Evolutionary conservation across 2,797 vertebrate species (phyloP).

Genomic region (Sebastes itinus): DNA sequence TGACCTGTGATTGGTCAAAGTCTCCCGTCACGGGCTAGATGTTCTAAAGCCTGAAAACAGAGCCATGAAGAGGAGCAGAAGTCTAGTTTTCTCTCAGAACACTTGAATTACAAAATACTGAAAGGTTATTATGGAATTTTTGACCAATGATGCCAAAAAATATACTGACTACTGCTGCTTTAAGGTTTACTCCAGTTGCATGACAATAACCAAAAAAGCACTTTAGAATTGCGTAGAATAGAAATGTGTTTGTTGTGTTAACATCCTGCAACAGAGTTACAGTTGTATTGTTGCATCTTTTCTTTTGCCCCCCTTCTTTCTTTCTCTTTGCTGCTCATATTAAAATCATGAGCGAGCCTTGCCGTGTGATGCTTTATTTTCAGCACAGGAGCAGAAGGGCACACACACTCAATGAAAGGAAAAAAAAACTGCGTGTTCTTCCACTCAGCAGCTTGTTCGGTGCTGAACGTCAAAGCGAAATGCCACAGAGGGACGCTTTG

Average conservation of each 20-base stretch:
- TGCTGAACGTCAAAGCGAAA: slow-evolving; percentile 42
- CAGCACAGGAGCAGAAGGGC: slow-evolving; percentile 49
- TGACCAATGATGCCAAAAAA: too few relatives aligned
- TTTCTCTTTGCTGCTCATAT: slow-evolving; percentile 34
- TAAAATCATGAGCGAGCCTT: slow-evolving; percentile 41
- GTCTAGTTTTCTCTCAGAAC: too few relatives aligned
- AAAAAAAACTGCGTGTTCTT: slow-evolving; percentile 21
- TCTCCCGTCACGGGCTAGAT: too few relatives aligned
- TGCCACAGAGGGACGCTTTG: slow-evolving; percentile 47
- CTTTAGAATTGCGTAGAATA: neutral
- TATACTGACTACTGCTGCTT: neutral
- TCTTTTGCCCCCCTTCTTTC: neutral
- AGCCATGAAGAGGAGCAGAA: too few relatives aligned
- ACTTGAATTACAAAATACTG: too few relatives aligned
- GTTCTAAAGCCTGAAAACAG: too few relatives aligned
- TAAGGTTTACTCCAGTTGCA: neutral
- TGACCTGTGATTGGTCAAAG: too few relatives aligned
- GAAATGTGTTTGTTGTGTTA: neutral
- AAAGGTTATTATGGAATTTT: too few relatives aligned
- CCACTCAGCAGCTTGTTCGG: slow-evolving; percentile 39
- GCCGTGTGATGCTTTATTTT: slow-evolving; percentile 51
- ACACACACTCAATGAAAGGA: slow-evolving; percentile 22
- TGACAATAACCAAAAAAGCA: neutral
- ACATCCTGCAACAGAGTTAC: neutral
- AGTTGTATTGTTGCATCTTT: neutral